Evolutionary conservation across 1,140 invertebrate species (phyloP), one percentile per base, ranked within the genome.

Genomic region (Tetranychus urticae): DNA sequence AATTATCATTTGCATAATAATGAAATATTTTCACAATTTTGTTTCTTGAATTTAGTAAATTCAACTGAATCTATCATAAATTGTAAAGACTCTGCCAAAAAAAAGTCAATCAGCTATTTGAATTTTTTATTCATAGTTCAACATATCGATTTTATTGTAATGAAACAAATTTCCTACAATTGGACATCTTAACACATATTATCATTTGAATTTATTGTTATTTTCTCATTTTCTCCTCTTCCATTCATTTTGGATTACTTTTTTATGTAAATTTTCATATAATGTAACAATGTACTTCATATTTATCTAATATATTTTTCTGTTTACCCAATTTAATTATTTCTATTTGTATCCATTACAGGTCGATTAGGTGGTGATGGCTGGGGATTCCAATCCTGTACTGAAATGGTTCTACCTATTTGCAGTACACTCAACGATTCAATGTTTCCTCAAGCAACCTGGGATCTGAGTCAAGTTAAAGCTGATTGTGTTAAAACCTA

Each of bases 361-460:
- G 50, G 50, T 52, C 50, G 50, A 58, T 70, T 88, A 12, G 82
- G 81, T 48, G 78, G 78, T 36, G 56, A 69, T 35, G 84, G 80
- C 5, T 93, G 89, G 89, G 76, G 82, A 64, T 86, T 81, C 71
- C 82, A 82, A 73, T 45, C 82, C 8, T 97, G 92, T 70, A 91
- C 89, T 36, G 91, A 97, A 73, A 92, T 97, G 84, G 82, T 93
- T 52, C 90, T 93, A 83, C 88, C 88, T 0, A 82, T 87, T 73
- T 96, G 92, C 71, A 74, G 78, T 6, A 80, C 82, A 66, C 84
- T 84, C 14, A 68, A 75, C 12, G 75, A 80, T 36, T 86, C 88
- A 66, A 89, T 97, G 81, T 94, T 91, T 72, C 83, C 87, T 68
- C 74, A 78, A 2, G 63, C 67, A 0, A 60, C 74, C 0, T 94